Conservation (phyloP, 2,888 invertebrate genomes). For the Choreutis nemorana region DNA sequence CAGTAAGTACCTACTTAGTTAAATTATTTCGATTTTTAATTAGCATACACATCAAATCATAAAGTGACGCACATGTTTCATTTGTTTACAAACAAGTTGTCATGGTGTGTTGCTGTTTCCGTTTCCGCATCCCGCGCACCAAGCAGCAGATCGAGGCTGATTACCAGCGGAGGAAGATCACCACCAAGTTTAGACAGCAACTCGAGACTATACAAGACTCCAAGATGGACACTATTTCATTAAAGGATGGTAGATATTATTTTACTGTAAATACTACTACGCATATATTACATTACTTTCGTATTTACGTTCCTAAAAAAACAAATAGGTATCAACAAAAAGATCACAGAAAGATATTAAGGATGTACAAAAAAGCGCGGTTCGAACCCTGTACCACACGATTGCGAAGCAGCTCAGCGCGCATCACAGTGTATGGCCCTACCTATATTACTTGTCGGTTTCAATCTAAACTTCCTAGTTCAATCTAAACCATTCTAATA, state of each 20-base stretch:
- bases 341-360: too few relatives aligned
- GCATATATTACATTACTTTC: not conserved
- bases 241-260: slow-evolving; percentile 69
- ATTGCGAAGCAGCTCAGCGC: too few relatives aligned
- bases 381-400: too few relatives aligned
- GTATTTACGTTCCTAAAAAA: too few relatives aligned
- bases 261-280: not conserved
- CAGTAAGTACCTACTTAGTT: slow-evolving; percentile 48
- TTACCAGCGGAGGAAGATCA: slow-evolving; percentile 83
- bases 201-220: slow-evolving; percentile 83
- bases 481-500: too few relatives aligned
- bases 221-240: slow-evolving; percentile 85
- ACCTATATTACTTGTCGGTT: too few relatives aligned
- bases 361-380: too few relatives aligned
- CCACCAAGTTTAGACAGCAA: slow-evolving; percentile 82
- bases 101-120: slow-evolving; percentile 88
- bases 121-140: slow-evolving; percentile 90
- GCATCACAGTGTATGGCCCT: too few relatives aligned
- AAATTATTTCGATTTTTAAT: not conserved
- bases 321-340: too few relatives aligned
- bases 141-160: slow-evolving; percentile 96
- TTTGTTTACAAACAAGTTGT: slow-evolving; percentile 68
- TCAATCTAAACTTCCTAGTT: too few relatives aligned
- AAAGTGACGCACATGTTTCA: not conserved
- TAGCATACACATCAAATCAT: not conserved